These are phyloP conservation scores for Tyrophagus putrescentiae DNA, from an alignment of 1,140 invertebrate genomes.

Conservation along the genomic window DNA sequence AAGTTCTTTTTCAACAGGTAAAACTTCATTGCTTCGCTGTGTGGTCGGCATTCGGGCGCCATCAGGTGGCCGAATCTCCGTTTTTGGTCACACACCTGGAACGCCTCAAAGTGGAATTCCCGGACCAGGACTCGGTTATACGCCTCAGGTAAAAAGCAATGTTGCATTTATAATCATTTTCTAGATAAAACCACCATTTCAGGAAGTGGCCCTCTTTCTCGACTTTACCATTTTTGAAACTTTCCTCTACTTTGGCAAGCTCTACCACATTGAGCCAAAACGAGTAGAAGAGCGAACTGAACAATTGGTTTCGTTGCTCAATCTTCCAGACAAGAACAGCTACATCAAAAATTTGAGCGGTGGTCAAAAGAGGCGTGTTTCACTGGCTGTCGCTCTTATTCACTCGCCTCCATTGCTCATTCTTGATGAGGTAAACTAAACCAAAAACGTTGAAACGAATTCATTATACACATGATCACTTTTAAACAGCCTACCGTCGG, in stretches of 20 bases:
- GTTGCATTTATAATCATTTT: too few species aligned
- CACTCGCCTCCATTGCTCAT: slow-evolving; percentile 85
- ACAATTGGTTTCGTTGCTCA: slow-evolving; percentile 74
- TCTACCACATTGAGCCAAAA: slow-evolving; percentile 63
- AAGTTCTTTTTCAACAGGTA: slow-evolving; percentile 23
- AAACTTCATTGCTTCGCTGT: slow-evolving; percentile 24
- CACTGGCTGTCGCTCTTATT: slow-evolving; percentile 77
- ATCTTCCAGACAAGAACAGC: slow-evolving; percentile 47
- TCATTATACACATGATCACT: background rate
- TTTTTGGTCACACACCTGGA: background rate
- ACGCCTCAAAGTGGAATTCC: slow-evolving; percentile 28
- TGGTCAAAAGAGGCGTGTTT: slow-evolving; percentile 77
- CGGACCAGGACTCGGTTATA: slow-evolving; percentile 29
- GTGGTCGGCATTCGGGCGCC: slow-evolving; percentile 16
- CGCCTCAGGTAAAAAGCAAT: too few species aligned
- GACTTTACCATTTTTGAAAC: slow-evolving; percentile 88
- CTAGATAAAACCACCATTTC: too few species aligned
- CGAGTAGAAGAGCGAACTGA: slow-evolving; percentile 47
- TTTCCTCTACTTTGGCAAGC: slow-evolving; percentile 85
- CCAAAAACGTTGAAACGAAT: slow-evolving; percentile 18
- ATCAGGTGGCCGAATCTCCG: slow-evolving; percentile 12
- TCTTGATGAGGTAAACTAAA: slow-evolving; percentile 55
- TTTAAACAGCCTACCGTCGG: slow-evolving; percentile 80
- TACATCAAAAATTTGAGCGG: slow-evolving; percentile 46
- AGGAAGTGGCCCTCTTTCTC: slow-evolving; percentile 78